phyloP scores from a whole-genome alignment of 1,140 invertebrate genomes.

The Zophobas atratus region DNA sequence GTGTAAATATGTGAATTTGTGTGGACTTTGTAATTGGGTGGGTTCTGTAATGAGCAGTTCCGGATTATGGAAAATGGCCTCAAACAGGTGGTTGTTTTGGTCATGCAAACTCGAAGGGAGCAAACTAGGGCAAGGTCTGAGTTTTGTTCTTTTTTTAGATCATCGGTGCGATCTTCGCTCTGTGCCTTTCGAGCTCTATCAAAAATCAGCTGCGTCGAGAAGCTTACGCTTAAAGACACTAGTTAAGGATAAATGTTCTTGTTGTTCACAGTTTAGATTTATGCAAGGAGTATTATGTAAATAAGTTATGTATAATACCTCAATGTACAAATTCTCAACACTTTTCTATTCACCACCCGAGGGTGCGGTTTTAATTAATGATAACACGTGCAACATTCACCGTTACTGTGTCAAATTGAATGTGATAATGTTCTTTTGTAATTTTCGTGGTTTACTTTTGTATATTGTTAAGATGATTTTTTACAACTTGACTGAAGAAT shows the following conservation, averaged over 20 bases:
- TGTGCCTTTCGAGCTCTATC: slow-evolving; percentile 55
- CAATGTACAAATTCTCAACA: slow-evolving; percentile 32
- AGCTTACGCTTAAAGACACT: slow-evolving; percentile 47
- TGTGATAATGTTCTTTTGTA: slow-evolving; percentile 43
- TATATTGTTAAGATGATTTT: not conserved
- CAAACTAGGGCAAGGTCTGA: slow-evolving; percentile 66
- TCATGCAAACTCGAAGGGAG: not conserved
- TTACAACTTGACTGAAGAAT: not conserved
- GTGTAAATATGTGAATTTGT: not conserved
- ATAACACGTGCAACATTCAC: not conserved
- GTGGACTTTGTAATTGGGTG: not conserved
- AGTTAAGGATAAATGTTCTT: slow-evolving; percentile 10
- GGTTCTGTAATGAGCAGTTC: not conserved
- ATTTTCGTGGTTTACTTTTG: slow-evolving; percentile 1
- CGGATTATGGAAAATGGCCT: not conserved
- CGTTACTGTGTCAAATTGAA: slow-evolving; percentile 41
- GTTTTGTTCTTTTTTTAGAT: slow-evolving; percentile 65
- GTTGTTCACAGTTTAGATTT: slow-evolving; percentile 20
- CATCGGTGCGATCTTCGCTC: slow-evolving; percentile 55
- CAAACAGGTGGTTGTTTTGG: slow-evolving; percentile 27
- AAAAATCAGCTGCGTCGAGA: slow-evolving; percentile 51
- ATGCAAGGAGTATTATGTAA: slow-evolving; percentile 43
- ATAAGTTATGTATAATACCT: slow-evolving; percentile 16
- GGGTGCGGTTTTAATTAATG: slow-evolving; percentile 5
- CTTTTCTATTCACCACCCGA: slow-evolving; percentile 9